These are phyloP conservation scores for Adelognathus sp. DNA, from an alignment of 2,888 invertebrate species.

Conservation along the genomic window DNA sequence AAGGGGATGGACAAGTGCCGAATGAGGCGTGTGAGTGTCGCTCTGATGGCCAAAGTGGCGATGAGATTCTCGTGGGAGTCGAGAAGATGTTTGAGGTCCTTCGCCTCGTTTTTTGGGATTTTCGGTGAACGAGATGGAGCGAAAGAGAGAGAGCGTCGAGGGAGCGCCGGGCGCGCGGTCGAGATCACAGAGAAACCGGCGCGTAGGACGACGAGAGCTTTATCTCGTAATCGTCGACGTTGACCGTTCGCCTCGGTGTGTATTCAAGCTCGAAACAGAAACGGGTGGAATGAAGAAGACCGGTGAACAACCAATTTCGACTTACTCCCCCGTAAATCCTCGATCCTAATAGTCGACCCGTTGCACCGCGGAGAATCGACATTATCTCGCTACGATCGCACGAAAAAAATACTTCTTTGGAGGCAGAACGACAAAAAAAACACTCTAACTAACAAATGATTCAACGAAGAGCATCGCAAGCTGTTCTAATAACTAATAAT, in stretches of 20 bases:
- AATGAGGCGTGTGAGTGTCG: constrained; percentile 53
- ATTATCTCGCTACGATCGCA: constrained; percentile 47
- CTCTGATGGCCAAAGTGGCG: constrained; percentile 57
- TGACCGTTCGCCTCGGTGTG: constrained; percentile 60
- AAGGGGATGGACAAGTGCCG: too few species aligned
- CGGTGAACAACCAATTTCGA: constrained; percentile 42
- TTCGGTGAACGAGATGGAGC: too few species aligned
- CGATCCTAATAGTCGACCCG: constrained; percentile 48
- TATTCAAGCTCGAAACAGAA: constrained; percentile 41
- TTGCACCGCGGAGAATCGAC: constrained; percentile 9
- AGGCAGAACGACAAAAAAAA: neutral
- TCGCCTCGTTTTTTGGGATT: constrained; percentile 55
- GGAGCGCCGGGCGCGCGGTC: constrained; percentile 50
- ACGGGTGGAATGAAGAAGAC: constrained; percentile 30
- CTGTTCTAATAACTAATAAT: too few species aligned
- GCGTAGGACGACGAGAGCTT: constrained; percentile 69
- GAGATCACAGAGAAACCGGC: constrained; percentile 61
- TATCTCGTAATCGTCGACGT: constrained; percentile 73
- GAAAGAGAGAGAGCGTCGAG: constrained; percentile 44
- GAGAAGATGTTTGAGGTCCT: constrained; percentile 65
- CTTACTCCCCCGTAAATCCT: constrained; percentile 53
- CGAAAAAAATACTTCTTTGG: constrained; percentile 10
- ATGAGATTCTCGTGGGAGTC: constrained; percentile 64
- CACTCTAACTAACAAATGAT: constrained; percentile 1
- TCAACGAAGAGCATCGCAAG: too few species aligned